Evolutionary conservation across 2,888 invertebrate genomes (phyloP).

Genomic region (Agrilus biguttatus): DNA sequence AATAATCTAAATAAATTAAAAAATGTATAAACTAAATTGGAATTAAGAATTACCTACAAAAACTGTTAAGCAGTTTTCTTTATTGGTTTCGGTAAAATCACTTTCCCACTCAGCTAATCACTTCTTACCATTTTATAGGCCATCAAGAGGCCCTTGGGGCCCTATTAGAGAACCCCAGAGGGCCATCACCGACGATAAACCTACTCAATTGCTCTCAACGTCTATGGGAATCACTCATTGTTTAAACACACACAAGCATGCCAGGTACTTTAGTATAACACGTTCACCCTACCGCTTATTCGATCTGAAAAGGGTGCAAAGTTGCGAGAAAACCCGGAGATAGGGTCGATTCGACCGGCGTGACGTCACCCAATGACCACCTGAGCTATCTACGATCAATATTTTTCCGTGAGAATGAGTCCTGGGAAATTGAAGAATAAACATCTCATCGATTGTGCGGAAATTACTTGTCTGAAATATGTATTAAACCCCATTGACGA

Average conservation of each 20-base stretch:
- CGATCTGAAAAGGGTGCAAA: background rate
- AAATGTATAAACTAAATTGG: too few relatives aligned
- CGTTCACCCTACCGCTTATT: background rate
- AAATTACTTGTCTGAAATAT: constrained; percentile 6
- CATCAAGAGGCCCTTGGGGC: too few relatives aligned
- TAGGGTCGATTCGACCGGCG: constrained; percentile 26
- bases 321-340: constrained; percentile 12
- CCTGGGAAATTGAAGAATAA: constrained; percentile 7
- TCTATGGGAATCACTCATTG: too few relatives aligned
- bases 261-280: too few relatives aligned
- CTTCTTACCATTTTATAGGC: too few relatives aligned
- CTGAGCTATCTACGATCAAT: constrained; percentile 26
- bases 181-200: background rate
- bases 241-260: too few relatives aligned
- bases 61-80: too few relatives aligned
- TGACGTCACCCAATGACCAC: constrained; percentile 29
- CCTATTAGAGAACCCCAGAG: background rate
- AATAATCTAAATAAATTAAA: too few relatives aligned
- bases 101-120: too few relatives aligned
- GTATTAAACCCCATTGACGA: background rate
- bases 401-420: constrained; percentile 20
- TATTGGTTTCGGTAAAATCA: too few relatives aligned
- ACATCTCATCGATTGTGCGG: constrained; percentile 7
- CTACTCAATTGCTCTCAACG: too few relatives aligned
- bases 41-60: too few relatives aligned